phyloP scores from a whole-genome alignment of 2,797 vertebrate genomes.

The Centroberyx gerrardi region DNA sequence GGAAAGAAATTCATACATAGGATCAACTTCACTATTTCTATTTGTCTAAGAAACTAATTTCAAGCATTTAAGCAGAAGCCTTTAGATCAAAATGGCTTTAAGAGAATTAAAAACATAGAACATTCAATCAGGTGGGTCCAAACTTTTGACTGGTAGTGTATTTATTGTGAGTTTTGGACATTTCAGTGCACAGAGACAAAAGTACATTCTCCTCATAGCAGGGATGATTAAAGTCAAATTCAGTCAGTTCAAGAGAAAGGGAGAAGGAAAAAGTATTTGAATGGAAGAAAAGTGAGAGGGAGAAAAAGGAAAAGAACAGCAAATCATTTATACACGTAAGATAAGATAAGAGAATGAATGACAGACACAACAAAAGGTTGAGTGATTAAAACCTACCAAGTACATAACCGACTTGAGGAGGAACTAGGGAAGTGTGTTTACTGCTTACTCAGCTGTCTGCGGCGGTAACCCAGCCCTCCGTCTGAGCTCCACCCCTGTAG shows the following conservation, averaged over 20 bases:
- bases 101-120: too few relatives aligned
- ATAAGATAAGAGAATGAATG: background rate
- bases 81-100: too few relatives aligned
- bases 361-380: background rate
- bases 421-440: constrained; percentile 20
- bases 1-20: too few relatives aligned
- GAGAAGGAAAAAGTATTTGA: background rate
- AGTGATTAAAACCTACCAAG: background rate
- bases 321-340: background rate
- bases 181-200: too few relatives aligned
- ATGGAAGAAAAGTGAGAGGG: background rate
- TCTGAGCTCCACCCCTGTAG: constrained; percentile 51
- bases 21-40: too few relatives aligned
- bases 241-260: background rate
- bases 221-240: background rate
- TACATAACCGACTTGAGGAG: background rate
- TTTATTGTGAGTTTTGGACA: background rate
- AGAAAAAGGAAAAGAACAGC: too few relatives aligned
- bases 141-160: background rate
- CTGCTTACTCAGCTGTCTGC: constrained; percentile 38
- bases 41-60: too few relatives aligned
- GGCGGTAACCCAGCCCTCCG: constrained; percentile 5
- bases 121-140: too few relatives aligned
- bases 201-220: too few relatives aligned
- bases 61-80: too few relatives aligned